Evolutionary conservation across 2,113 vertebrate species (phyloP).

Genomic region (Cyprinodon variegatus): DNA sequence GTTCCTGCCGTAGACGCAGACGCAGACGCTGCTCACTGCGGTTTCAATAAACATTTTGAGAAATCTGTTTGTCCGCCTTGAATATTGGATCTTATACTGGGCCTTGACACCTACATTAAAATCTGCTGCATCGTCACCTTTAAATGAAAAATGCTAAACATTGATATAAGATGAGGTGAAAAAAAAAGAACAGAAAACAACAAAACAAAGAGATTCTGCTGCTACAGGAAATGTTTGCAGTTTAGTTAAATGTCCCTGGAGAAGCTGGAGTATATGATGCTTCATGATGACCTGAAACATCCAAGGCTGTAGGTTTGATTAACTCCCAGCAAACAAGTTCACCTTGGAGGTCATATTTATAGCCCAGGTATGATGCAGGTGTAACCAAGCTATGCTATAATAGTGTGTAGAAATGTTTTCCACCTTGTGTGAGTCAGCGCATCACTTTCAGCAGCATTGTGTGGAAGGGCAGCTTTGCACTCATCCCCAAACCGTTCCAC

Average conservation of each 20-base stretch:
- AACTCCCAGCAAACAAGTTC: constrained; percentile 4
- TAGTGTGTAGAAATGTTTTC: constrained; percentile 9
- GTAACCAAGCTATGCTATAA: constrained; percentile 5
- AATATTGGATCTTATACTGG: too few relatives aligned
- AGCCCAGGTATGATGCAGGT: constrained; percentile 21
- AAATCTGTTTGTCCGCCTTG: too few relatives aligned
- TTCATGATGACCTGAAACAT: neutral
- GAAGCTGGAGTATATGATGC: neutral
- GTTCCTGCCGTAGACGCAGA: too few relatives aligned
- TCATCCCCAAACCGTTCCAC: constrained; percentile 42
- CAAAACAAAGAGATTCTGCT: too few relatives aligned
- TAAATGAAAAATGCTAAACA: too few relatives aligned
- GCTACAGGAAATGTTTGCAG: neutral
- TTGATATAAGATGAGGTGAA: too few relatives aligned
- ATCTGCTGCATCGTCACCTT: too few relatives aligned
- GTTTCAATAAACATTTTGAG: too few relatives aligned
- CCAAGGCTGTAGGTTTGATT: neutral
- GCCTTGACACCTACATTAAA: too few relatives aligned
- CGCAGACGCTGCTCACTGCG: too few relatives aligned
- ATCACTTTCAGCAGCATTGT: constrained; percentile 32
- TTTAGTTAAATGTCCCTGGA: neutral
- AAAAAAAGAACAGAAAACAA: too few relatives aligned
- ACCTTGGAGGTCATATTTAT: constrained; percentile 23
- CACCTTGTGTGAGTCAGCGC: constrained; percentile 49
- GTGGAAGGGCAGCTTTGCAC: constrained; percentile 21